Conservation (phyloP, 2,113 vertebrate species). For the Acrocephalus kingi region DNA sequence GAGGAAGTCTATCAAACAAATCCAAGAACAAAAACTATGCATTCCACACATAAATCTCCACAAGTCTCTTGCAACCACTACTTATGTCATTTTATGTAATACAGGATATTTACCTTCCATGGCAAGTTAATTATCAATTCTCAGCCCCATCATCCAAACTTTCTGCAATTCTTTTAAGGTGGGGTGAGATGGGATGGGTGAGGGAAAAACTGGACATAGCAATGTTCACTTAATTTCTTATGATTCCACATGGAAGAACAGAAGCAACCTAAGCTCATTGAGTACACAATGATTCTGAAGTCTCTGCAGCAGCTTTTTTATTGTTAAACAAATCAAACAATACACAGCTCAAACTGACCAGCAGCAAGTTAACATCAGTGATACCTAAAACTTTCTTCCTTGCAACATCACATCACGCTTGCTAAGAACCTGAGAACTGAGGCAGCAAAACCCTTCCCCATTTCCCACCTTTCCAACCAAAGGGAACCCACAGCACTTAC, state of each 20-base stretch:
- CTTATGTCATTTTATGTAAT: background rate
- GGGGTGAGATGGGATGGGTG: background rate
- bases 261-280: background rate
- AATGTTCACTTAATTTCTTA: background rate
- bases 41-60: background rate
- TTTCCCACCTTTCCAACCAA: background rate
- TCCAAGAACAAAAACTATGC: background rate
- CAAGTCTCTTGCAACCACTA: background rate
- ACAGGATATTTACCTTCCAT: background rate
- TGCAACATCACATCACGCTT: background rate
- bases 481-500: constrained; percentile 78
- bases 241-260: background rate
- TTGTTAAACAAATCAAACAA: background rate
- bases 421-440: no score
- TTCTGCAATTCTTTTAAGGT: background rate
- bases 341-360: background rate
- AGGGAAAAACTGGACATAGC: background rate
- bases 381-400: background rate
- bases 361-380: background rate
- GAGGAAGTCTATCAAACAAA: constrained; percentile 20
- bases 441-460: background rate
- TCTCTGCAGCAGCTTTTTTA: background rate
- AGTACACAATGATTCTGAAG: background rate
- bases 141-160: background rate
- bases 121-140: background rate